A percentile compares a stretch with the other conserved stretches of the same genome.
phyloP scores from a whole-genome alignment of 37 sponge, comb jelly and placozoan species.

The Halichondria panicea region DNA sequence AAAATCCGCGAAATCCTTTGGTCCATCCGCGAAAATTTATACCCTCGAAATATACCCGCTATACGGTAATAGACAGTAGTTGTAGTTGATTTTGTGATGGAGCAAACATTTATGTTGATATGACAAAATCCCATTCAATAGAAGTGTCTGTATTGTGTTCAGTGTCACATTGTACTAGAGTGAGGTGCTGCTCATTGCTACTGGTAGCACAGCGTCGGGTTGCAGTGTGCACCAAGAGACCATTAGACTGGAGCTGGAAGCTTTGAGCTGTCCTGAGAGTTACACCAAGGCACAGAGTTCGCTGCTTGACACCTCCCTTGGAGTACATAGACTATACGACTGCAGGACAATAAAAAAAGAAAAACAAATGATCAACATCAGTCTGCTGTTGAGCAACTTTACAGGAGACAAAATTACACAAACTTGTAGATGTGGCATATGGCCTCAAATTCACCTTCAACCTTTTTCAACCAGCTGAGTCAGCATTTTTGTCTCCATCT shows the following conservation, averaged over 20 bases:
- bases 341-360: neutral
- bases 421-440: too few species aligned
- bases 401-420: too few species aligned
- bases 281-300: constrained; percentile 2
- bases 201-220: constrained; percentile 3
- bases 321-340: constrained; percentile 11
- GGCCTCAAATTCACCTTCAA: too few species aligned
- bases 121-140: neutral
- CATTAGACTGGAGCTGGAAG: constrained; percentile 6
- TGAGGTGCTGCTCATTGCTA: neutral
- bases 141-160: neutral
- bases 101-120: constrained; percentile 9
- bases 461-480: too few species aligned
- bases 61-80: too few species aligned
- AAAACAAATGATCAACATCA: too few species aligned
- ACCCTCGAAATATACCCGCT: too few species aligned
- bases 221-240: constrained; percentile 14
- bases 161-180: constrained; percentile 1
- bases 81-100: too few species aligned
- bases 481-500: too few species aligned
- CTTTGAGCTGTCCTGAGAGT: neutral
- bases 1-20: too few species aligned
- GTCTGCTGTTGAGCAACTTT: too few species aligned
- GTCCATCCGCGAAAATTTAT: too few species aligned
- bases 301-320: constrained; percentile 14